Base-by-base conservation (phyloP, 2,888 invertebrate genomes). In the Tholera decimalis region DNA sequence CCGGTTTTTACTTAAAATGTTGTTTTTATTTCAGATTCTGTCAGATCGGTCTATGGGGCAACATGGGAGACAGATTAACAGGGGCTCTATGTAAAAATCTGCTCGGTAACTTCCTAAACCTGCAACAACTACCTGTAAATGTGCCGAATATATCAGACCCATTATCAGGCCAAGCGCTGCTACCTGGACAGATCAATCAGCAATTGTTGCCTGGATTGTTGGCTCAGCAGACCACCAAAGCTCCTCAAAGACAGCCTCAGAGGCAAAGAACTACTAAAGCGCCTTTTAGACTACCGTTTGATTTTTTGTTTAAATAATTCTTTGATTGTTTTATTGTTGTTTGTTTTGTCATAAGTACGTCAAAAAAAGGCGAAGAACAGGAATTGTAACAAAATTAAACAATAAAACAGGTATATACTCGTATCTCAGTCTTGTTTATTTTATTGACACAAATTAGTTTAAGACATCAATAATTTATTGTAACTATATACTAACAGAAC, bases 21-120 rank as follows among this genome's bases (percentile, higher is more conserved):
- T 44, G n/a, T 33, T 26, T 5, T 46, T 41, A 56, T 91, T 89
- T 24, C 83, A 96, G 96, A 80, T 97, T 96, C 83, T 97, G 97
- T 82, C 96, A 97, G 89, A 97, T 97, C 95, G 97, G 96, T 7
- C 85, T 97, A 8, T 97, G 97, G 97, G 96, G 96, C 3, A 97
- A 96, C 67, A 92, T 97, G 61, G 94, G 91, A 0, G 96, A 97
- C 60, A 89, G 96, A 71, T 85, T 97, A 22, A 93, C 96, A 61
- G 96, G 96, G 28, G 85, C 93, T 1, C 82, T 96, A 2, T 97
- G 97, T 81, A 91, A 94, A 78, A 91, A 93, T 39, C 54, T 93
- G 9, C 83, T 95, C 6, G 91, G 89, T 9, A 82, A 89, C 47
- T 55, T 94, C 37, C 72, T 94, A 39, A 89, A 91, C 24, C 66